phyloP scores from a whole-genome alignment of 2,888 invertebrate species.

The Megaustenia siamemsis region DNA sequence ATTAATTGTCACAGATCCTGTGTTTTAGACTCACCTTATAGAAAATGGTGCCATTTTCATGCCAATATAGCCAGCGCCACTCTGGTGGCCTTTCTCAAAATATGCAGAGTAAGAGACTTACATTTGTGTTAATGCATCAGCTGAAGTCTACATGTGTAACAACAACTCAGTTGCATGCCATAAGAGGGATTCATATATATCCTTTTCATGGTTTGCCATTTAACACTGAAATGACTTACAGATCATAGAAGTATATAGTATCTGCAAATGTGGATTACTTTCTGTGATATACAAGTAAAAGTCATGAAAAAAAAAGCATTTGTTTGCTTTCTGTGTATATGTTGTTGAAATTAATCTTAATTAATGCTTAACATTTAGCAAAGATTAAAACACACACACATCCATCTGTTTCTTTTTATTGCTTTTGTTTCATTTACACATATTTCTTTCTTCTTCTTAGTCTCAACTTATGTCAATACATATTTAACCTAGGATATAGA shows the following conservation, averaged over 20 bases:
- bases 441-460: too few relatives aligned
- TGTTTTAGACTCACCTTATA: not conserved
- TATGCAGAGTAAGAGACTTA: not conserved
- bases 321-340: not conserved
- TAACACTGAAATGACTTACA: not conserved
- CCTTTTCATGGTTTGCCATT: not conserved
- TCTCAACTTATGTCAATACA: too few relatives aligned
- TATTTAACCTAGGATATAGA: too few relatives aligned
- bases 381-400: too few relatives aligned
- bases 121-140: not conserved
- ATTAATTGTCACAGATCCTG: not conserved
- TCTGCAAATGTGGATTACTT: constrained; percentile 31
- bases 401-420: too few relatives aligned
- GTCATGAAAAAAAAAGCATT: not conserved
- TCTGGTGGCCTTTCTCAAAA: not conserved
- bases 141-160: not conserved
- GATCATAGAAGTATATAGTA: constrained; percentile 23
- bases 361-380: not conserved
- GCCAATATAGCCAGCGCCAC: not conserved
- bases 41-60: not conserved
- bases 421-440: too few relatives aligned
- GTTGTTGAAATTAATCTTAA: not conserved
- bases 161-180: not conserved
- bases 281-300: constrained; percentile 26
- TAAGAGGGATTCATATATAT: not conserved